Percentiles rank a stretch among this genome's conserved stretches.
These are phyloP conservation scores for Cirrhinus mrigala DNA, from an alignment of 2,797 vertebrate genomes.

Conservation along the genomic window DNA sequence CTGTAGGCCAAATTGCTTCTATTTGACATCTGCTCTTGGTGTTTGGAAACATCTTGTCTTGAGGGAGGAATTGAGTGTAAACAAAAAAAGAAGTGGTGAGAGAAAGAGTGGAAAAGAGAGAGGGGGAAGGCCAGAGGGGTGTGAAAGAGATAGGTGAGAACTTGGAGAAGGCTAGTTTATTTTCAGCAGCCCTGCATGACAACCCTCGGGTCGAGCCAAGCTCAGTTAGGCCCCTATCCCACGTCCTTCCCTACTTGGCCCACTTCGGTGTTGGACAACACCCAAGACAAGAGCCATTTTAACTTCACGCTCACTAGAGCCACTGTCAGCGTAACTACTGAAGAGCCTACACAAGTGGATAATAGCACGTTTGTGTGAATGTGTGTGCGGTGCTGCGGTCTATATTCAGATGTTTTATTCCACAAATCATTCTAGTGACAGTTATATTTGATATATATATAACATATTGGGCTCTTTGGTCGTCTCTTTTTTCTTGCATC, in stretches of 20 bases:
- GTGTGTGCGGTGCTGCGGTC: slow-evolving; percentile 6
- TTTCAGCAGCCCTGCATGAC: slow-evolving; percentile 61
- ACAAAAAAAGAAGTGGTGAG: slow-evolving; percentile 20
- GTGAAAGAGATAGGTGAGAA: slow-evolving; percentile 40
- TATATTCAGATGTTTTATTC: slow-evolving; percentile 25
- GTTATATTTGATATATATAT: slow-evolving; percentile 16
- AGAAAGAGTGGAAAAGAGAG: slow-evolving; percentile 31
- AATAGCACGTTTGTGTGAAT: slow-evolving; percentile 6
- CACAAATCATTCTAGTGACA: not conserved
- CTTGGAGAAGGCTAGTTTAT: slow-evolving; percentile 53
- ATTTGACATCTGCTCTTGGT: slow-evolving; percentile 36
- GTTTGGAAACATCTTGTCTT: slow-evolving; percentile 42
- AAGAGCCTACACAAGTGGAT: slow-evolving; percentile 19
- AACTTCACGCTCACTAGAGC: slow-evolving; percentile 6
- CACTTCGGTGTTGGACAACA: slow-evolving; percentile 50
- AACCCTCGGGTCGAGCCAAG: slow-evolving; percentile 46
- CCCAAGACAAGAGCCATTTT: slow-evolving; percentile 53
- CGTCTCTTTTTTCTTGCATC: slow-evolving; percentile 23
- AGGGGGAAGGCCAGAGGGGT: slow-evolving; percentile 31
- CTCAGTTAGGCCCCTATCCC: slow-evolving; percentile 47
- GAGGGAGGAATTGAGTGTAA: slow-evolving; percentile 4
- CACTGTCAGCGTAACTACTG: slow-evolving; percentile 2
- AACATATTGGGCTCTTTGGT: not conserved
- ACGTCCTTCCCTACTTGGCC: slow-evolving; percentile 56
- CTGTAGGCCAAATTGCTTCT: slow-evolving; percentile 52